Evolutionary conservation across 37 sponge, comb jelly and placozoan genomes (phyloP).

Genomic region (Ephydatia muelleri): DNA sequence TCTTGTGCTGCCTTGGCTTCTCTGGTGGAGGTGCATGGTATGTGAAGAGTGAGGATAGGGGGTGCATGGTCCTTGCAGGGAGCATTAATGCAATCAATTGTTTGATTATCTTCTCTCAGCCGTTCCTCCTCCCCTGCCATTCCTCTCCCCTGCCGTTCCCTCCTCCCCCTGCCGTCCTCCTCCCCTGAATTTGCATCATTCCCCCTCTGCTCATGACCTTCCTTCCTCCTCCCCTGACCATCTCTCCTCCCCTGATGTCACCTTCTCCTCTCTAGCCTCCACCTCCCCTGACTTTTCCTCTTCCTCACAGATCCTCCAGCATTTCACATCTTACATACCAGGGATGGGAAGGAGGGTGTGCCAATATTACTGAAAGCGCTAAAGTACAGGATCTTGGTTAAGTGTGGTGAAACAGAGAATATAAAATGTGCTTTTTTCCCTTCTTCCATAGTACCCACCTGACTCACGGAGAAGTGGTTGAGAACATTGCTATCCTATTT

Average conservation of each 20-base stretch:
- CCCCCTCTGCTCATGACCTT: not conserved
- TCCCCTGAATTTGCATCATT: too few relatives aligned
- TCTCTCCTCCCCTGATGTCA: not conserved
- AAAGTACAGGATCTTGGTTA: constrained; percentile 11
- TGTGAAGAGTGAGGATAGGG: not conserved
- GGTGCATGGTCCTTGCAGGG: too few relatives aligned
- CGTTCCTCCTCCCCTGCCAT: not conserved
- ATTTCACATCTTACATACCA: constrained; percentile 34
- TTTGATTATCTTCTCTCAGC: too few relatives aligned
- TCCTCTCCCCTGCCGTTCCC: not conserved
- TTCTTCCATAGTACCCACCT: constrained; percentile 26
- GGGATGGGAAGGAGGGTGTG: constrained; percentile 30
- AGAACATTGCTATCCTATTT: constrained; percentile 41
- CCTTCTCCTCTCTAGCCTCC: not conserved
- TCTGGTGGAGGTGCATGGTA: constrained; percentile 52
- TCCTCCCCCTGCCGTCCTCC: too few relatives aligned
- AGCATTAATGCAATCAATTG: too few relatives aligned
- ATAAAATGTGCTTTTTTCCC: not conserved
- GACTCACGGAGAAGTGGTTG: constrained; percentile 51
- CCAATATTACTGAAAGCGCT: constrained; percentile 50
- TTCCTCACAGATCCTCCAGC: constrained; percentile 1
- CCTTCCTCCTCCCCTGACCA: not conserved
- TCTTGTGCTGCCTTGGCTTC: constrained; percentile 51
- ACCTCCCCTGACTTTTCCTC: not conserved
- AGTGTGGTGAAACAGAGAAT: not conserved